A percentile compares a stretch with the other conserved stretches of the same genome.
Evolutionary conservation across 2,113 vertebrate species (phyloP).

Genomic region (Corythornis madagascariensis): DNA sequence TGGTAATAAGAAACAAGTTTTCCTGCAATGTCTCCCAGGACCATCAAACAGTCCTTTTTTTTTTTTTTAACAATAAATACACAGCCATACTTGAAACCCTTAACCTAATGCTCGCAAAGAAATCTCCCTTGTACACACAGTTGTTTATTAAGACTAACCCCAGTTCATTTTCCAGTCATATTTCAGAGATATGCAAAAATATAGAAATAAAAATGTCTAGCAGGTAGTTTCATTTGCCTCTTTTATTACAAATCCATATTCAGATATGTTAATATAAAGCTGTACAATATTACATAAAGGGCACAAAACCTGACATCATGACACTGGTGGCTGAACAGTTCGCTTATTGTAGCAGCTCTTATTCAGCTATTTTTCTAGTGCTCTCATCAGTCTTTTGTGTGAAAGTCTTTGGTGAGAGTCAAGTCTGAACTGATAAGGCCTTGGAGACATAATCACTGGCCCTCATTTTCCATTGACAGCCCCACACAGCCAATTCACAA

Average conservation of each 20-base stretch:
- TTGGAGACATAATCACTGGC: constrained; percentile 82
- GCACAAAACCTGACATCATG: constrained; percentile 65
- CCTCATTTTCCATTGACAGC: constrained; percentile 79
- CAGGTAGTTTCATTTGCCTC: constrained; percentile 73
- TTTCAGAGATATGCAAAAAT: constrained; percentile 47
- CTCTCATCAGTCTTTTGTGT: constrained; percentile 85
- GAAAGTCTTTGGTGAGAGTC: constrained; percentile 79
- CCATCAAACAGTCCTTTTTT: neutral
- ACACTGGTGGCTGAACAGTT: constrained; percentile 72
- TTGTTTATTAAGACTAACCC: neutral
- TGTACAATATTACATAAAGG: constrained; percentile 87
- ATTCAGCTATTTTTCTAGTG: constrained; percentile 73
- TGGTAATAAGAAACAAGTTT: constrained; percentile 13
- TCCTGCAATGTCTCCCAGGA: neutral
- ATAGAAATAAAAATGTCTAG: constrained; percentile 25
- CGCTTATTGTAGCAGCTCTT: constrained; percentile 65
- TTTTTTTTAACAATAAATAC: constrained; percentile 13
- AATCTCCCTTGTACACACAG: neutral
- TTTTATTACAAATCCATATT: constrained; percentile 79
- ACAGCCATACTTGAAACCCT: neutral
- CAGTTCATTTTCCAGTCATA: constrained; percentile 15
- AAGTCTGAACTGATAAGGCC: constrained; percentile 82
- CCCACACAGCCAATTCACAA: constrained; percentile 84
- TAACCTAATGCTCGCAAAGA: neutral
- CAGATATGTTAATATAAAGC: constrained; percentile 89